Conservation (phyloP, 1,140 invertebrate genomes). For the Trinorchestia longiramus region DNA sequence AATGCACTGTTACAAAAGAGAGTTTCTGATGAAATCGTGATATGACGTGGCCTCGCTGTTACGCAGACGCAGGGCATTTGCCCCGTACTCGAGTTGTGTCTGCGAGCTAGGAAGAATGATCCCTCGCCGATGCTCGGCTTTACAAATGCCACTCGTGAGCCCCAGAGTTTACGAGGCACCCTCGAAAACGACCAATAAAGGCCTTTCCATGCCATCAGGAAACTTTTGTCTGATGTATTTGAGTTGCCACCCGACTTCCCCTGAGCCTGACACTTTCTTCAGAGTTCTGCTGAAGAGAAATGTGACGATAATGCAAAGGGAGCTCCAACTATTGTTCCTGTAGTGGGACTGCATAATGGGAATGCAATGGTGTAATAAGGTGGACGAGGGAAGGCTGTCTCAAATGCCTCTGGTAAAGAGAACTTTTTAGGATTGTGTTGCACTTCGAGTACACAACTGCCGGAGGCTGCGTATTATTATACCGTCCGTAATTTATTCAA, state of each 20-base stretch:
- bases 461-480: background rate
- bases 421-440: conserved; percentile 9
- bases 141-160: background rate
- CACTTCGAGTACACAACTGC: background rate
- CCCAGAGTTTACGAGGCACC: background rate
- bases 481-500: background rate
- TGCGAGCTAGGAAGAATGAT: background rate
- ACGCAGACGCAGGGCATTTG: background rate
- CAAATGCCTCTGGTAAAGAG: background rate
- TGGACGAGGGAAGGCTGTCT: background rate
- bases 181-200: background rate
- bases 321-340: background rate
- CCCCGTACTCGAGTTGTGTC: background rate
- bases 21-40: background rate
- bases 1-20: background rate
- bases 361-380: background rate
- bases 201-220: background rate
- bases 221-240: conserved; percentile 9
- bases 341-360: background rate
- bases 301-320: background rate
- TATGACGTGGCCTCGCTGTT: background rate
- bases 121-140: background rate
- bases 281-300: background rate
- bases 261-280: background rate
- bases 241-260: background rate